phyloP scores from a whole-genome alignment of 2,797 vertebrate species.

The Manis pentadactyla region DNA sequence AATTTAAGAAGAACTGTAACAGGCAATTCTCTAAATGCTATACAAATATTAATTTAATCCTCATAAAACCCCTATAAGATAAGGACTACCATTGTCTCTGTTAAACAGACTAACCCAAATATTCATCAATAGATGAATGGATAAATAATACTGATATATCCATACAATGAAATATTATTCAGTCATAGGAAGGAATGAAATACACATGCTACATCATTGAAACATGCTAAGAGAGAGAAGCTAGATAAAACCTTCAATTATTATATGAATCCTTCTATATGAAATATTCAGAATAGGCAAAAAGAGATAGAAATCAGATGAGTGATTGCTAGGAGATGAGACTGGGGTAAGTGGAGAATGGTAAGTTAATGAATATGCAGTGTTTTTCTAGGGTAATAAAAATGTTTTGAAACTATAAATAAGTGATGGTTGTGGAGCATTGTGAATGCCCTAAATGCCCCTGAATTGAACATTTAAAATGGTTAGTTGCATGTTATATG shows the following conservation, averaged over 20 bases:
- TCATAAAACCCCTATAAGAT: not conserved
- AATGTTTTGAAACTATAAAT: not conserved
- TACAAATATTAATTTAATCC: slow-evolving; percentile 25
- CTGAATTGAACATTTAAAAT: not conserved
- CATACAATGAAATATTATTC: too few species aligned
- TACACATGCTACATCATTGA: not conserved
- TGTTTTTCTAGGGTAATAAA: not conserved
- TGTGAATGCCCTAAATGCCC: not conserved
- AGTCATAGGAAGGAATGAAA: too few species aligned
- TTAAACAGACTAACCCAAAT: not conserved
- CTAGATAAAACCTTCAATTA: not conserved
- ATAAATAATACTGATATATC: not conserved
- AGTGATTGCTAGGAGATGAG: not conserved
- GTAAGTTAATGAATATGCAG: not conserved
- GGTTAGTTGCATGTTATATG: not conserved
- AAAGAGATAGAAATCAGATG: not conserved
- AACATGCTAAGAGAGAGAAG: not conserved
- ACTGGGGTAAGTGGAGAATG: not conserved
- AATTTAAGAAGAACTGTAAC: not conserved
- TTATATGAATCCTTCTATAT: not conserved
- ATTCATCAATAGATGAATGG: not conserved
- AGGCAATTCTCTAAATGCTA: not conserved
- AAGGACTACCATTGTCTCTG: not conserved
- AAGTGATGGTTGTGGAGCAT: not conserved
- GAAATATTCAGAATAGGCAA: not conserved